phyloP scores from a whole-genome alignment of 2,888 invertebrate species.

The Xestia ashworthii region DNA sequence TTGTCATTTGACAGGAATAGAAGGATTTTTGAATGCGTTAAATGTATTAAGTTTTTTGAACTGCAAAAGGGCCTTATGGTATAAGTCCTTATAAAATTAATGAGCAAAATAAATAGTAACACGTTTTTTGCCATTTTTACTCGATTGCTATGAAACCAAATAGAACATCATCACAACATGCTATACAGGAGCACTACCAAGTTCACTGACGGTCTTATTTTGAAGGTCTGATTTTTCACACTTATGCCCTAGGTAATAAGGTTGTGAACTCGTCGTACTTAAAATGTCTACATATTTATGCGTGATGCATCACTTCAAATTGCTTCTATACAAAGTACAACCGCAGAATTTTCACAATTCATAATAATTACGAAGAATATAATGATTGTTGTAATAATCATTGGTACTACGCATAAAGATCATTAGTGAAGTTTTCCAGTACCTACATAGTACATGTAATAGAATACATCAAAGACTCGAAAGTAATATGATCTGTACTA shows the following conservation, averaged over 20 bases:
- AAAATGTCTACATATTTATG: neutral
- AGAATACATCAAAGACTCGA: slow-evolving; percentile 7
- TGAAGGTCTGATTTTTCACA: too few relatives aligned
- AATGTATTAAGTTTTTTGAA: too few relatives aligned
- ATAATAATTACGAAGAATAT: slow-evolving; percentile 11
- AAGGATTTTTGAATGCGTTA: neutral
- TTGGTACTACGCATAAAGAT: neutral
- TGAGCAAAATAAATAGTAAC: neutral
- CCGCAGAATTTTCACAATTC: neutral
- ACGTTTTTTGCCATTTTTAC: neutral
- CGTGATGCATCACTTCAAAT: slow-evolving; percentile 4
- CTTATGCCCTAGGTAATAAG: too few relatives aligned
- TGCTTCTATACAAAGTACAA: neutral
- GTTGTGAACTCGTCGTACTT: neutral
- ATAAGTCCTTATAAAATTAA: neutral
- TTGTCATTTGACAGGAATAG: too few relatives aligned
- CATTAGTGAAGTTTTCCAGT: slow-evolving; percentile 19
- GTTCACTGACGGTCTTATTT: too few relatives aligned
- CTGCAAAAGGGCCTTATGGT: neutral
- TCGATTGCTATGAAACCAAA: too few relatives aligned
- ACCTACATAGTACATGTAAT: slow-evolving; percentile 22
- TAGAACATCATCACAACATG: too few relatives aligned
- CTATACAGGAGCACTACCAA: too few relatives aligned
- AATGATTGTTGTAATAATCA: slow-evolving; percentile 3
- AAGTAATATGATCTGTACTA: slow-evolving; percentile 24